Percentiles rank a stretch among this genome's conserved stretches.
Evolutionary conservation across 30 jellyfish, hydroid and myxozoan genomes (phyloP).

Genomic region (Mastigias papua): DNA sequence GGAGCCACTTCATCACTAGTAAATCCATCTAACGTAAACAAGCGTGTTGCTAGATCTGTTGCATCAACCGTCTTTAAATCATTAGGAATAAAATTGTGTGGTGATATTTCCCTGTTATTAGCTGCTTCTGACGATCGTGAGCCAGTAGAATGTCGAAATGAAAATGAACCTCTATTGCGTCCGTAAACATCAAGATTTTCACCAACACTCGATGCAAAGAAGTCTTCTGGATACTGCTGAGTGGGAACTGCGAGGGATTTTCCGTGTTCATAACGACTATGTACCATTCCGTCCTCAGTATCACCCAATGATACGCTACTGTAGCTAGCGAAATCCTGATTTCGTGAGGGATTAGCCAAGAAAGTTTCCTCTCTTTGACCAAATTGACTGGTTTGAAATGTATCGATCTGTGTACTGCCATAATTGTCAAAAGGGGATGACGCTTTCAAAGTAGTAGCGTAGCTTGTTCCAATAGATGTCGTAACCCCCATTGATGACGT

Average conservation of each 20-base stretch:
- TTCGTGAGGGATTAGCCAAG: background rate
- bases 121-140: conserved; percentile 43
- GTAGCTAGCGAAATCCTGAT: background rate
- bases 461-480: background rate
- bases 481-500: conserved; percentile 23
- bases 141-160: conserved; percentile 37
- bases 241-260: conserved; percentile 61
- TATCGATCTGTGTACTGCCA: background rate
- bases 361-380: background rate
- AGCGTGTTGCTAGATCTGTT: conserved; percentile 88
- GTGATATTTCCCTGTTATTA: background rate
- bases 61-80: conserved; percentile 74
- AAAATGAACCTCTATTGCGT: conserved; percentile 37
- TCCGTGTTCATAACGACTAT: conserved; percentile 72
- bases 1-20: conserved; percentile 94
- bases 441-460: background rate
- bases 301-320: conserved; percentile 61
- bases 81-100: conserved; percentile 41
- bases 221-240: conserved; percentile 50
- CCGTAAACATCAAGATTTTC: conserved; percentile 4
- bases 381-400: background rate
- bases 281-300: conserved; percentile 59
- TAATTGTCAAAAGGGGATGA: background rate
- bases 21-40: conserved; percentile 91
- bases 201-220: background rate